phyloP scores from a whole-genome alignment of 2,888 invertebrate genomes.

The Thelaira solivaga region DNA sequence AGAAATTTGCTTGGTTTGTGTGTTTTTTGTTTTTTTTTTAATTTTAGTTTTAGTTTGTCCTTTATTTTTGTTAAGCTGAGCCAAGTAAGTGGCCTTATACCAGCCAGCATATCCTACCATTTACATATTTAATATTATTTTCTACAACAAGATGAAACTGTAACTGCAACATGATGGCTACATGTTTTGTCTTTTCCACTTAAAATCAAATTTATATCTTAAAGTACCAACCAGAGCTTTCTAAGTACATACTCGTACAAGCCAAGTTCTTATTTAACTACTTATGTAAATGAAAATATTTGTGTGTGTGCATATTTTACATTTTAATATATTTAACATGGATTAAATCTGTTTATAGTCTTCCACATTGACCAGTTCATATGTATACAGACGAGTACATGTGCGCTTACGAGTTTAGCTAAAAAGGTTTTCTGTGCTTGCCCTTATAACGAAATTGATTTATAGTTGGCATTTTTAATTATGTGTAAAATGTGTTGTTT shows the following conservation, averaged over 20 bases:
- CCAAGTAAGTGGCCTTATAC: too few species aligned
- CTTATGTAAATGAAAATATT: too few species aligned
- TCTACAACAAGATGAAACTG: constrained; percentile 38
- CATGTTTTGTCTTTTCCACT: neutral
- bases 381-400: too few species aligned
- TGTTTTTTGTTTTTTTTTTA: too few species aligned
- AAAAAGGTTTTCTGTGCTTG: too few species aligned
- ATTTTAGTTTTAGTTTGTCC: too few species aligned
- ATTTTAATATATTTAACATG: constrained; percentile 27
- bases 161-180: neutral
- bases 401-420: too few species aligned
- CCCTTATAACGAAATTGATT: constrained; percentile 31
- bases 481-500: constrained; percentile 2
- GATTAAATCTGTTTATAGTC: constrained; percentile 1
- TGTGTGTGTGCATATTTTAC: too few species aligned
- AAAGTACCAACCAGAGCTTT: neutral
- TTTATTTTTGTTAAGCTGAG: too few species aligned
- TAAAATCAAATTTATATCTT: constrained; percentile 23
- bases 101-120: neutral
- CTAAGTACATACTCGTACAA: neutral
- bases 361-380: constrained; percentile 5
- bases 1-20: too few species aligned
- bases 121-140: constrained; percentile 26
- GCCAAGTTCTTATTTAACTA: neutral
- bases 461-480: constrained; percentile 34